phyloP scores from a whole-genome alignment of 2,113 vertebrate species.

The Aspidoscelis tigris region DNA sequence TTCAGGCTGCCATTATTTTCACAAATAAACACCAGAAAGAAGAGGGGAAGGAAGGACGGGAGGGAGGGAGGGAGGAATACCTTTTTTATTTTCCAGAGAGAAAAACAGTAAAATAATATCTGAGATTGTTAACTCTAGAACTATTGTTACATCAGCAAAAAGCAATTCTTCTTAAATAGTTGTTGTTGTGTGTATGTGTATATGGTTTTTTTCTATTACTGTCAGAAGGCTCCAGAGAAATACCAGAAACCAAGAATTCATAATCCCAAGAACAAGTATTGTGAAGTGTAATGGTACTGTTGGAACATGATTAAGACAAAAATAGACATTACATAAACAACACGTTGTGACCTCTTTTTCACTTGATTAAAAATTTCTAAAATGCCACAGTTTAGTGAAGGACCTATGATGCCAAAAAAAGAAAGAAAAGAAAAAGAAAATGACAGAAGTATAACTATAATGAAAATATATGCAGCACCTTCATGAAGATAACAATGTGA shows the following conservation, averaged over 20 bases:
- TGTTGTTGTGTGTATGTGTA: neutral
- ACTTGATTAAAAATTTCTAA: conserved; percentile 57
- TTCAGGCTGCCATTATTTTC: too few relatives aligned
- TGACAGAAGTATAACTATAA: conserved; percentile 57
- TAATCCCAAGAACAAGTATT: conserved; percentile 53
- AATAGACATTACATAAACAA: conserved; percentile 61
- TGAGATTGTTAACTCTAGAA: conserved; percentile 30
- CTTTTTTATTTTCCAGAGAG: conserved; percentile 13
- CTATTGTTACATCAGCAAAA: conserved; percentile 50
- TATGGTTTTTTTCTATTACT: conserved; percentile 34
- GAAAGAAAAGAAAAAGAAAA: conserved; percentile 43
- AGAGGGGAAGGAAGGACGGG: neutral
- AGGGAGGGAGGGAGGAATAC: neutral
- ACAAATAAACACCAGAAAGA: too few relatives aligned
- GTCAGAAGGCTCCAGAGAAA: conserved; percentile 51
- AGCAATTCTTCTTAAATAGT: conserved; percentile 32
- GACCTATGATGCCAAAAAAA: conserved; percentile 58
- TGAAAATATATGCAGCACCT: conserved; percentile 35
- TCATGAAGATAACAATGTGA: conserved; percentile 52
- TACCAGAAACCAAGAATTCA: conserved; percentile 56
- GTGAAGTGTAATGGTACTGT: conserved; percentile 40
- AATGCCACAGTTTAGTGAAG: conserved; percentile 57
- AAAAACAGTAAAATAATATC: neutral
- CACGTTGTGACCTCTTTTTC: conserved; percentile 45
- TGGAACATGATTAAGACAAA: conserved; percentile 57